Evolutionary conservation across 2,113 vertebrate species (phyloP).

Genomic region (Ptilonorhynchus violaceus): DNA sequence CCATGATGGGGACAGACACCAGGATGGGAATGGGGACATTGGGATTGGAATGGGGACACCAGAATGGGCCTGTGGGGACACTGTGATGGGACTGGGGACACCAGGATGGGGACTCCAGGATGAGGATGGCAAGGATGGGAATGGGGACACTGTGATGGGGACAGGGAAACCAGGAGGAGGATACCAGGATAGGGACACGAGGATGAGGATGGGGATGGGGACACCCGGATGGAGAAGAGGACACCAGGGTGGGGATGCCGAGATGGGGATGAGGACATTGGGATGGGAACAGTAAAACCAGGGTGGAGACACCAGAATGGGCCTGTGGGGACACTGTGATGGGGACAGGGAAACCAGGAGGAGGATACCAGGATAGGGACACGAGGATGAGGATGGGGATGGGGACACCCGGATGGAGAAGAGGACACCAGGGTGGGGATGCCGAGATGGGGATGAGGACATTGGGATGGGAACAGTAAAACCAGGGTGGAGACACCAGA

Average conservation of each 20-base stretch:
- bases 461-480: neutral
- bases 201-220: neutral
- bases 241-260: too few species aligned
- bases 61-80: neutral
- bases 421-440: neutral
- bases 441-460: neutral
- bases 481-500: neutral
- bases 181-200: too few species aligned
- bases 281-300: too few species aligned
- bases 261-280: neutral
- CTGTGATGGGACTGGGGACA: too few species aligned
- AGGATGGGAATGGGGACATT: too few species aligned
- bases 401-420: neutral
- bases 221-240: too few species aligned
- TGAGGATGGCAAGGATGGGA: too few species aligned
- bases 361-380: neutral
- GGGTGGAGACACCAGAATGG: neutral
- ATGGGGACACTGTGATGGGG: too few species aligned
- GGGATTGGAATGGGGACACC: neutral
- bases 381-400: neutral
- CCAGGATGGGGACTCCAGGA: too few species aligned
- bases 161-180: neutral
- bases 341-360: neutral
- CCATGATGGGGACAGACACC: neutral
- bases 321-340: neutral